Evolutionary conservation across 2,797 vertebrate species (phyloP).

Genomic region (Thaleichthys pacificus): DNA sequence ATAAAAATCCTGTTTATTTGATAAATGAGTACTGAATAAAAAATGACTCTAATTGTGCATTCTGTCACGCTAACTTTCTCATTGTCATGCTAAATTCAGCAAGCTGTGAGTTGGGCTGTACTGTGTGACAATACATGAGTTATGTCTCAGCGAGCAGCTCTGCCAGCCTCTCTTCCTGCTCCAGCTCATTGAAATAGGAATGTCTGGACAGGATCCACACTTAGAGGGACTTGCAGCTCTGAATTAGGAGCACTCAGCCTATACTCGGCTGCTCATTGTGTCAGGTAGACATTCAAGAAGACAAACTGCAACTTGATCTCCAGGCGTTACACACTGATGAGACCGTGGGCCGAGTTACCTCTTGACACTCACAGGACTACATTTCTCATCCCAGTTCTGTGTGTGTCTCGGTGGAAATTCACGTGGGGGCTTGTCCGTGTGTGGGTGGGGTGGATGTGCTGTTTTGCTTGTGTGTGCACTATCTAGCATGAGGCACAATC

Average conservation of each 20-base stretch:
- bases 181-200: conserved; percentile 3
- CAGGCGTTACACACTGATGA: neutral
- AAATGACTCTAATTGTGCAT: too few relatives aligned
- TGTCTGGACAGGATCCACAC: conserved; percentile 2
- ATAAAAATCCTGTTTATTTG: neutral
- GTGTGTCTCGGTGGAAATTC: neutral
- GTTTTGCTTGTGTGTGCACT: neutral
- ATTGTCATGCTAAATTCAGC: neutral
- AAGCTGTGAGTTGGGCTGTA: neutral
- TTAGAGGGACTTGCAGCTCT: neutral
- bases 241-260: neutral
- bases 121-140: neutral
- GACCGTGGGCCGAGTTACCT: neutral
- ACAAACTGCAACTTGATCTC: neutral
- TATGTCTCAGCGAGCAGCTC: neutral
- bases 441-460: neutral
- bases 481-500: conserved; percentile 35
- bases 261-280: neutral
- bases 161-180: neutral
- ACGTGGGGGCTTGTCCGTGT: neutral
- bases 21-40: too few relatives aligned
- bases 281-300: neutral
- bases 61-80: too few relatives aligned
- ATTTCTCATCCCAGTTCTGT: neutral
- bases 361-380: neutral